phyloP scores from a whole-genome alignment of 2,888 invertebrate genomes.

The Acanthosoma haemorrhoidale region DNA sequence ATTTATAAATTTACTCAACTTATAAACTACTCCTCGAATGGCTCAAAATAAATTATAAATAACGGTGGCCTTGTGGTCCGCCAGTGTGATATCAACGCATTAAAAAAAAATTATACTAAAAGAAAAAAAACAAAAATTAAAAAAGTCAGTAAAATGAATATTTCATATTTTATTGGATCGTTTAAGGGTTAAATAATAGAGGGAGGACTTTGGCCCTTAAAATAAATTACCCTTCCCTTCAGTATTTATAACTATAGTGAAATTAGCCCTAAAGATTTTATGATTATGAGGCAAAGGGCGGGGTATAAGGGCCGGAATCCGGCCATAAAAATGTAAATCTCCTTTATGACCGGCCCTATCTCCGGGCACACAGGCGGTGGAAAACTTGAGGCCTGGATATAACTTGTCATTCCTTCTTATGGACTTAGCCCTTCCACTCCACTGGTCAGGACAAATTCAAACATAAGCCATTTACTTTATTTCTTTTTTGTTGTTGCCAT shows the following conservation, averaged over 20 bases:
- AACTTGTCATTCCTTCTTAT: no score
- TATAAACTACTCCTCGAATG: no score
- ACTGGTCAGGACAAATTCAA: not conserved
- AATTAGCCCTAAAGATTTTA: slow-evolving; percentile 10
- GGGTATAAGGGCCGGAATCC: no score
- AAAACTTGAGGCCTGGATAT: no score
- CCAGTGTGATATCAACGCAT: no score
- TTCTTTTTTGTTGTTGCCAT: no score
- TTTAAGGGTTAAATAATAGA: not conserved
- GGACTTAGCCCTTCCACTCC: not conserved
- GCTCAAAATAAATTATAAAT: no score
- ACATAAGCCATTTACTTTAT: not conserved
- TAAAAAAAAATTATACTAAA: no score
- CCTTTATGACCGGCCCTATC: not conserved
- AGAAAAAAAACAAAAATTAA: no score
- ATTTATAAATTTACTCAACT: no score
- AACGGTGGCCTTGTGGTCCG: no score
- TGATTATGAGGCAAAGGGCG: slow-evolving; percentile 1
- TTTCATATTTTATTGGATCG: not conserved
- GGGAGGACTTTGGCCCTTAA: not conserved
- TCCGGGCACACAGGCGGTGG: not conserved
- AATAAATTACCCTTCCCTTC: not conserved
- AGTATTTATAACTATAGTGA: not conserved
- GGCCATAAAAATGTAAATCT: slow-evolving; percentile 14
- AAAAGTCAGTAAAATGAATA: not conserved